These are phyloP conservation scores for Triplophysa bombifrons DNA, from an alignment of 2,797 vertebrate species.

Conservation along the genomic window DNA sequence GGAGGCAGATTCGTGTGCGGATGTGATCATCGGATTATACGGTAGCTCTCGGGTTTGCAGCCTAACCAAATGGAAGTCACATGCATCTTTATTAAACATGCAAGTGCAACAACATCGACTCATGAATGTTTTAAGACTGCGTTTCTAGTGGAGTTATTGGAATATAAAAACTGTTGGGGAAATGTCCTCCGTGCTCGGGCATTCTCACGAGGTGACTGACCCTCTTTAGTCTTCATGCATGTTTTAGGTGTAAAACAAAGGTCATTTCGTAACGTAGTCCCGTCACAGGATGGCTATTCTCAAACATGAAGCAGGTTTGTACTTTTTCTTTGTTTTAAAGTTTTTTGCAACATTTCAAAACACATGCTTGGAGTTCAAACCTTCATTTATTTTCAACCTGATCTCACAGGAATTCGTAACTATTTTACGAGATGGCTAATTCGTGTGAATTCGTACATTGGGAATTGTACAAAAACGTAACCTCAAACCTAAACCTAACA, in stretches of 20 bases:
- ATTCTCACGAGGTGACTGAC: constrained; percentile 36
- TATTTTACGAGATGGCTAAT: no score
- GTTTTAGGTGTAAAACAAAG: constrained; percentile 31
- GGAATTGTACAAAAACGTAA: no score
- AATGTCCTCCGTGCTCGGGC: constrained; percentile 26
- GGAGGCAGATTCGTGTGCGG: background rate
- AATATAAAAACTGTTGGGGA: constrained; percentile 27
- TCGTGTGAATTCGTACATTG: no score
- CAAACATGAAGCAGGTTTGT: background rate
- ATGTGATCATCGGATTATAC: background rate
- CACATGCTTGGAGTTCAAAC: no score
- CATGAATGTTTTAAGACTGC: constrained; percentile 53
- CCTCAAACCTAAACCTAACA: no score
- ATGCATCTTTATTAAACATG: constrained; percentile 45
- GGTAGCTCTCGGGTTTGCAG: constrained; percentile 1
- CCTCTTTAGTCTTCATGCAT: constrained; percentile 31
- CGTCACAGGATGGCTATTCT: background rate
- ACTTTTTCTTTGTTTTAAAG: no score
- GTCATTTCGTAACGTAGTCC: constrained; percentile 3
- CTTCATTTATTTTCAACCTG: no score
- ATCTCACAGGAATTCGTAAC: no score
- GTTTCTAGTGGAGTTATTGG: constrained; percentile 27
- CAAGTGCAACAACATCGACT: constrained; percentile 36
- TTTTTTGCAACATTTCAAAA: no score
- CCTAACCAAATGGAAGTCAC: constrained; percentile 8